phyloP scores from a whole-genome alignment of 2,113 vertebrate species.

The Acinonyx jubatus region DNA sequence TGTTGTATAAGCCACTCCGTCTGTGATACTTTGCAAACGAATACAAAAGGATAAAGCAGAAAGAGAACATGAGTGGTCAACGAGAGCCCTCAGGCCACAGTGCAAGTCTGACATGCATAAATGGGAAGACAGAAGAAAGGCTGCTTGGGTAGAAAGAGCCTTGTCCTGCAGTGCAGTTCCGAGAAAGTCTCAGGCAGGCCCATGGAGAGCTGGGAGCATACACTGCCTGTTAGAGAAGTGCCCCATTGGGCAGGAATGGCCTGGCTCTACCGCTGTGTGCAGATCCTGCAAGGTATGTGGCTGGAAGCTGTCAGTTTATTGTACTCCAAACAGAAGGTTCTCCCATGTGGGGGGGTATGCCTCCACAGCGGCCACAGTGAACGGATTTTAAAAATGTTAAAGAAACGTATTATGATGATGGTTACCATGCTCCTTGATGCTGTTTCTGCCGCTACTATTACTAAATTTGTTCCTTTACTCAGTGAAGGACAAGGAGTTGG shows the following conservation, averaged over 20 bases:
- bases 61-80: too few species aligned
- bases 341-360: neutral
- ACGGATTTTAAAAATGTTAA: neutral
- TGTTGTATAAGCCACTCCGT: neutral
- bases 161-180: neutral
- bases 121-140: neutral
- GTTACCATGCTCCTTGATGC: too few species aligned
- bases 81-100: neutral
- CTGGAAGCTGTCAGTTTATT: neutral
- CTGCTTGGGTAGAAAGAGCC: neutral
- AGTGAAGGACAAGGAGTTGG: neutral
- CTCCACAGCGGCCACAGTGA: neutral
- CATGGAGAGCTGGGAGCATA: fast-evolving
- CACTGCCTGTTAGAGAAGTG: neutral
- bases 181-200: neutral
- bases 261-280: too few species aligned
- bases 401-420: neutral
- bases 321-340: neutral
- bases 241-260: neutral
- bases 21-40: neutral
- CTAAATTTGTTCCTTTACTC: neutral
- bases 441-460: neutral
- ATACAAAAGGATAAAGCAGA: neutral
- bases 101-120: neutral
- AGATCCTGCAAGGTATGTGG: neutral